A percentile compares a stretch with the other conserved stretches of the same genome.
Evolutionary conservation across 2,888 invertebrate species (phyloP).

Genomic region (Eupsilia transversa): DNA sequence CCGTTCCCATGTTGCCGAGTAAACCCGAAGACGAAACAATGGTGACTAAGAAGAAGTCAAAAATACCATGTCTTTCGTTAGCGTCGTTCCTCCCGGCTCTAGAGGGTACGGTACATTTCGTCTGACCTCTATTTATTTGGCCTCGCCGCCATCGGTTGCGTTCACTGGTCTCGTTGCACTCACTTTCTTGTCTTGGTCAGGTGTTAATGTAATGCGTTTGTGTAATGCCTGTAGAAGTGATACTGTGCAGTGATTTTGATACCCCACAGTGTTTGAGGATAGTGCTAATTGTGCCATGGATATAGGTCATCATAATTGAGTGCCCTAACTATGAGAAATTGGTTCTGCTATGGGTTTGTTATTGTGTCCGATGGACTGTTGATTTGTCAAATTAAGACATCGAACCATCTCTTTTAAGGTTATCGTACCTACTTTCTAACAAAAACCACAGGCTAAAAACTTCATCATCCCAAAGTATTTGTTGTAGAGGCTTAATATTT

Average conservation of each 20-base stretch:
- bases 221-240: slow-evolving; percentile 79
- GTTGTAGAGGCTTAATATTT: slow-evolving; percentile 2
- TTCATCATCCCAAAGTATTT: slow-evolving; percentile 7
- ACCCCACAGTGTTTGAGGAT: slow-evolving; percentile 52
- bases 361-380: slow-evolving; percentile 46
- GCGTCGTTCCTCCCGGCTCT: slow-evolving; percentile 87
- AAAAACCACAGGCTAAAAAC: slow-evolving; percentile 9
- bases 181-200: slow-evolving; percentile 89
- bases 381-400: slow-evolving; percentile 32
- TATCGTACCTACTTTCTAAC: slow-evolving; percentile 48
- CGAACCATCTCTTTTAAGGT: slow-evolving; percentile 46
- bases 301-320: slow-evolving; percentile 48
- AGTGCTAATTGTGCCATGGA: slow-evolving; percentile 53
- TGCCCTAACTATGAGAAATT: slow-evolving; percentile 32
- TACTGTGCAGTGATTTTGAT: slow-evolving; percentile 75
- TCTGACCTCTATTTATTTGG: slow-evolving; percentile 84
- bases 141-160: slow-evolving; percentile 87
- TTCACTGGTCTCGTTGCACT: slow-evolving; percentile 87
- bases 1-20: slow-evolving; percentile 85
- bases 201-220: slow-evolving; percentile 86
- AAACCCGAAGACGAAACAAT: slow-evolving; percentile 86
- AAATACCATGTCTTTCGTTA: slow-evolving; percentile 88
- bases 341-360: slow-evolving; percentile 46
- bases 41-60: slow-evolving; percentile 89
- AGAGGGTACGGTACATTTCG: slow-evolving; percentile 84